A percentile compares a stretch with the other conserved stretches of the same genome.
phyloP scores from a whole-genome alignment of 2,113 vertebrate species.

The Girardinichthys multiradiatus region DNA sequence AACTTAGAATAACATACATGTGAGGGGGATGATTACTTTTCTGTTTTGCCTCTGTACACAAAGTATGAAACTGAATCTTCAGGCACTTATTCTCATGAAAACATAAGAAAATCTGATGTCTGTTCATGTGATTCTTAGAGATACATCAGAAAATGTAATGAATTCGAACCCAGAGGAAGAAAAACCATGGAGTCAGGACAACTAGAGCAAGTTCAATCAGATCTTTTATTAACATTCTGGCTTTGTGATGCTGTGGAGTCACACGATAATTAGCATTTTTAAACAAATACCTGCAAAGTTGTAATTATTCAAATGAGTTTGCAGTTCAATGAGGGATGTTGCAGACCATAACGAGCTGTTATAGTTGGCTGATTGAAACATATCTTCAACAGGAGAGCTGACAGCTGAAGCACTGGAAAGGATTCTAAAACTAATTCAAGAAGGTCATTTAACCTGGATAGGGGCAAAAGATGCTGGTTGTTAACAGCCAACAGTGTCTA shows the following conservation, averaged over 20 bases:
- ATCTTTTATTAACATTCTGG: neutral
- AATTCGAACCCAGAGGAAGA: neutral
- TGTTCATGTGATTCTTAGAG: conserved; percentile 36
- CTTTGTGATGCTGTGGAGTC: neutral
- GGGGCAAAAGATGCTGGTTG: too few species aligned
- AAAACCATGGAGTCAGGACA: too few species aligned
- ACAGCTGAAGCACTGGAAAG: neutral
- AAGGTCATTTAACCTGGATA: neutral
- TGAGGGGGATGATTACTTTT: conserved; percentile 66
- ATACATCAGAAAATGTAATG: conserved; percentile 4
- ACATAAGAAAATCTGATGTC: conserved; percentile 52
- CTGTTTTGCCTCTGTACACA: conserved; percentile 33
- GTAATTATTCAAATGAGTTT: too few species aligned
- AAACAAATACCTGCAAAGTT: neutral
- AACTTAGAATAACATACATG: conserved; percentile 77
- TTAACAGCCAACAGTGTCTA: too few species aligned
- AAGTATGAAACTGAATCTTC: conserved; percentile 54
- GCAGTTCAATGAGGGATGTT: too few species aligned
- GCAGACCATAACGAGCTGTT: too few species aligned
- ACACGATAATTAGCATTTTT: neutral
- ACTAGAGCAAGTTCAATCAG: too few species aligned
- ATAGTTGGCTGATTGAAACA: too few species aligned
- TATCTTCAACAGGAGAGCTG: too few species aligned
- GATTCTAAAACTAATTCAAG: neutral
- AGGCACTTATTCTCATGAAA: conserved; percentile 41